Base-by-base conservation (phyloP, 2,797 vertebrate species). In the Lateolabrax maculatus region DNA sequence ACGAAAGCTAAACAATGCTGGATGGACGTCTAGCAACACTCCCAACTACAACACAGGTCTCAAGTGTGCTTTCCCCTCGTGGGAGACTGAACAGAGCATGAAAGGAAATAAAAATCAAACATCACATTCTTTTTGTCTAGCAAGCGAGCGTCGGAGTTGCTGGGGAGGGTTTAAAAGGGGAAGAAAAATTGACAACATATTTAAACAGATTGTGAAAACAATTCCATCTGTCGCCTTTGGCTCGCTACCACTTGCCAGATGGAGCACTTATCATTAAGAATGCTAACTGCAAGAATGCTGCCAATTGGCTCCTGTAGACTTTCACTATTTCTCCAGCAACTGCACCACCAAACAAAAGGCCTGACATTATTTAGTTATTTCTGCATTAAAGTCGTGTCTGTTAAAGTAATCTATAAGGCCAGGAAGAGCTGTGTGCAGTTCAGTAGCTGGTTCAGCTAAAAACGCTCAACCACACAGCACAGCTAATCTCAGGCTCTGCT, bases 151-250 rank as follows among this genome's bases (percentile, higher is more conserved):
- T 83, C 77, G 71, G 83, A 76, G 79, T 79, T 87, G 67, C 65
- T 82, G 77, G 81, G 61, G 66, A 88, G 79, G 80, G 61, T 77
- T 91, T 90, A 93, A 92, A 88, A 92, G 78, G 90, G 90, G 87
- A 89, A 91, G 91, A 95, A 94, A 93, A 95, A 95, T 88, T 68
- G 49, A 94, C 90, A 93, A 94, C 91, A 95, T 94, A 95, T 94
- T 96, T 94, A 94, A 96, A 95, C 88, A 95, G 95, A 93, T 92
- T 95, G 92, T 89, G 91, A 96, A 95, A 93, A 93, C 94, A 96
- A 93, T 94, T 93, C 95, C 95, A 96, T 95, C 94, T 96, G 95
- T 92, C 90, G 91, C 91, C 91, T 89, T 89, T 95, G 93, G 95
- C 93, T 93, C 88, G 48, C 58, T 75, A 89, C 57, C 69, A 80